A percentile compares a stretch with the other conserved stretches of the same genome.
These are phyloP conservation scores for Microctenopoma stevenorrisi DNA, from an alignment of 2,797 vertebrate species.

Conservation along the genomic window DNA sequence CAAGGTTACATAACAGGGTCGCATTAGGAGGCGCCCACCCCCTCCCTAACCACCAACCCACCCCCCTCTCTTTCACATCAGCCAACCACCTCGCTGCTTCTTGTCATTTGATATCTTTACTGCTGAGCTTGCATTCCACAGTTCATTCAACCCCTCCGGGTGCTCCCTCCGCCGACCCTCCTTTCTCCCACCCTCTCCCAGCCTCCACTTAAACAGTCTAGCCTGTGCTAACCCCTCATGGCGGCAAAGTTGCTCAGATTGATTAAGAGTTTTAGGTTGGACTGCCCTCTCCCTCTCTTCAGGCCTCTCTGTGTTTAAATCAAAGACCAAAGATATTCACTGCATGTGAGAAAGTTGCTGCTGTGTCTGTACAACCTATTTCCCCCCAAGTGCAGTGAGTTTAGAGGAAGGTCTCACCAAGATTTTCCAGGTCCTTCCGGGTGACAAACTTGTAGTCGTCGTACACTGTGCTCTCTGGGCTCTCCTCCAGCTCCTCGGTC, in stretches of 20 bases:
- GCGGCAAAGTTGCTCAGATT: slow-evolving; percentile 24
- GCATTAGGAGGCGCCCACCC: slow-evolving; percentile 50
- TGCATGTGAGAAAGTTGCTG: background rate
- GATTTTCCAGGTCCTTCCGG: slow-evolving; percentile 93
- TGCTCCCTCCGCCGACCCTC: slow-evolving; percentile 31
- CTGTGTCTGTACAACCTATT: background rate
- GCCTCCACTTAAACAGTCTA: slow-evolving; percentile 39
- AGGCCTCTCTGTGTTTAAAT: slow-evolving; percentile 8
- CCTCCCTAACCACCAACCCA: slow-evolving; percentile 6
- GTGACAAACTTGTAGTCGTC: slow-evolving; percentile 99
- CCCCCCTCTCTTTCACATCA: slow-evolving; percentile 51
- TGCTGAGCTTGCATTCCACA: slow-evolving; percentile 79
- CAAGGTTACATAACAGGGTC: slow-evolving; percentile 64
- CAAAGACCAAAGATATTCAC: background rate
- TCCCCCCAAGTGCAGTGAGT: background rate
- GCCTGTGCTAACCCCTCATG: slow-evolving; percentile 15
- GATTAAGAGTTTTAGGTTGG: slow-evolving; percentile 33
- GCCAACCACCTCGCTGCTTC: slow-evolving; percentile 68
- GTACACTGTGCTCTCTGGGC: slow-evolving; percentile 95
- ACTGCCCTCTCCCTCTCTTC: slow-evolving; percentile 19
- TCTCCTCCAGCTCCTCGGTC: slow-evolving; percentile 97
- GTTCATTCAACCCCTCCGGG: slow-evolving; percentile 72
- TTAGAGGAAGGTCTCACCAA: slow-evolving; percentile 84
- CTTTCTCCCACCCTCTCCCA: slow-evolving; percentile 1
- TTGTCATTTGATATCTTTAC: slow-evolving; percentile 75